Conservation (phyloP, 2,113 vertebrate genomes). For the Calypte anna region DNA sequence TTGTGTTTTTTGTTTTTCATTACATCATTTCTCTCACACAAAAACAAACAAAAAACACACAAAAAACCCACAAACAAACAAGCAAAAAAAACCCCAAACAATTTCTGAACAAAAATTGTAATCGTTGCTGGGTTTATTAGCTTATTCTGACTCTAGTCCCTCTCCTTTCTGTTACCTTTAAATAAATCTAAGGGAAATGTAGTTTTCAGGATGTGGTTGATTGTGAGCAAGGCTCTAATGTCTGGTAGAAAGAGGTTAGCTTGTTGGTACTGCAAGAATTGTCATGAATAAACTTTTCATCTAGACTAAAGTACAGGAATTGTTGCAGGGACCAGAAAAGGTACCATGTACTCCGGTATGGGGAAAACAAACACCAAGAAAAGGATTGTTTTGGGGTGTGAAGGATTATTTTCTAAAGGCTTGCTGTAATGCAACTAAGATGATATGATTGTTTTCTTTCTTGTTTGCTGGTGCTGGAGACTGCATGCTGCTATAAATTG, state of each 20-base stretch:
- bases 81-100: too few relatives aligned
- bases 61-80: too few relatives aligned
- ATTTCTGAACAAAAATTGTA: too few relatives aligned
- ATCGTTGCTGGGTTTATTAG: background rate
- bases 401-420: background rate
- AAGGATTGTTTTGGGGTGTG: background rate
- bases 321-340: background rate
- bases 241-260: background rate
- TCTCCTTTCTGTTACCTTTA: background rate
- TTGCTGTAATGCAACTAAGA: background rate
- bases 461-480: background rate
- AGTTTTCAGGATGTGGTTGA: background rate
- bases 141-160: background rate
- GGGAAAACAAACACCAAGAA: background rate
- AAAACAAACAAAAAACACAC: too few relatives aligned
- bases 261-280: background rate
- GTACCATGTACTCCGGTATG: accelerated
- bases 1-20: background rate
- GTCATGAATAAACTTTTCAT: background rate
- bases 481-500: background rate
- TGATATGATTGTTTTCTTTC: background rate
- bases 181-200: background rate
- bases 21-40: background rate
- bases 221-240: background rate
- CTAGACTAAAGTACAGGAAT: background rate